Base-by-base conservation (phyloP, 2,797 vertebrate genomes). In the Xenops minutus region DNA sequence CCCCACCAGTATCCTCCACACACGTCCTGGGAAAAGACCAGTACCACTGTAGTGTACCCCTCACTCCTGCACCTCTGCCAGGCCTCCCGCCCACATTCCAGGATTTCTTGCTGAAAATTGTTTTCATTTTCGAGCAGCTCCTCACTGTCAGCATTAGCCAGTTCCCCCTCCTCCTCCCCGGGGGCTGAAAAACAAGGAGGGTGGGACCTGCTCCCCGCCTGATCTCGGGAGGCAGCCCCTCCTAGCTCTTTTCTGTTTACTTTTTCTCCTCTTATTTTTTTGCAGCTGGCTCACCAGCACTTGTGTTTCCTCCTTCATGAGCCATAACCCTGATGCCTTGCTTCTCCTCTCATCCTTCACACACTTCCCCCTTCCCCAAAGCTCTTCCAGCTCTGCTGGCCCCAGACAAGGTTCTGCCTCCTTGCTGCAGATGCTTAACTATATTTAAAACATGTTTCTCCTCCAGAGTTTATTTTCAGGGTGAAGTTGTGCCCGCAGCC, bases 11-110 rank as follows among this genome's bases (percentile, higher is more conserved):
- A 46, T 6, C 36, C 54, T 26, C 20, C 5, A 6, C 7, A 2
- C 0, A 0, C 1, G 0, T 7, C 26, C 69, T 37, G 16, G 64
- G 52, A 54, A 2, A 3, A 81, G 27, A 64, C 44, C 71, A 58
- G 43, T 30, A 69, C 5, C 2, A 2, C 34, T 0, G 0, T 0
- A 2, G 22, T 8, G 34, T 9, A 2, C 15, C 30, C 29, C 66
- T 14, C 4, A 1, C n/a, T 79, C 68, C 48, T 2, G 4, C 1
- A 3, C 20, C 55, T 69, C 56, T 84, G 69, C 52, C 49, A 59
- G 44, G 27, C 36, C 55, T 83, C 61, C 56, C 17, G 14, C 44
- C 20, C 20, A 18, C 32, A 41, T 73, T 73, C 59, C 74, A 61
- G 46, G 41, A 66, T 74, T 73, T 58, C 41, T 84, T 51, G 76